phyloP scores from a whole-genome alignment of 1,140 invertebrate genomes.

The Drosophila varians region DNA sequence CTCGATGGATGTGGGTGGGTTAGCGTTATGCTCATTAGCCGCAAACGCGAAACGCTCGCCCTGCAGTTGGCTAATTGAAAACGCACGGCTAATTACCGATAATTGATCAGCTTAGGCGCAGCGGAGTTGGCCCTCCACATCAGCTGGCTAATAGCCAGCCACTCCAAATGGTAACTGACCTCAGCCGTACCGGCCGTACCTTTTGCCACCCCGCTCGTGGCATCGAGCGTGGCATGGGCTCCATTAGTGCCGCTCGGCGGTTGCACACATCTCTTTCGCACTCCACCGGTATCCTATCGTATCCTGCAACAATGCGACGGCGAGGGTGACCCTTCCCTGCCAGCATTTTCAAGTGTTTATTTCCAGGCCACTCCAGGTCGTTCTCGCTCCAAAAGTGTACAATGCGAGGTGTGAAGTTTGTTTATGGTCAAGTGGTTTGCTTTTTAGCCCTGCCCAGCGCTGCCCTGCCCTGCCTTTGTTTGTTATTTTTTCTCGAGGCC shows the following conservation, averaged over 20 bases:
- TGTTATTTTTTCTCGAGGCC: conserved; percentile 25
- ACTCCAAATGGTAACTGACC: conserved; percentile 18
- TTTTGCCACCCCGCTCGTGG: conserved; percentile 10
- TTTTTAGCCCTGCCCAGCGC: conserved; percentile 13
- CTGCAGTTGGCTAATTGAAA: conserved; percentile 65
- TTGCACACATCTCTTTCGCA: conserved; percentile 8
- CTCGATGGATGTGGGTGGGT: too few species aligned
- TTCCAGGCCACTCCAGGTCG: conserved; percentile 73
- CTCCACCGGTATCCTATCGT: conserved; percentile 9
- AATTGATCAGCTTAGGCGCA: conserved; percentile 62
- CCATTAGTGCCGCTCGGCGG: conserved; percentile 57
- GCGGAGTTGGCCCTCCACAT: conserved; percentile 11
- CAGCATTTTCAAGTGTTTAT: conserved; percentile 73
- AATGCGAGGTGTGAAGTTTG: conserved; percentile 78
- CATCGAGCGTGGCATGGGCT: conserved; percentile 14
- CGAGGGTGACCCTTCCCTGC: conserved; percentile 17
- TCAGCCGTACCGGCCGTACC: too few species aligned
- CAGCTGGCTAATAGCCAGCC: conserved; percentile 42
- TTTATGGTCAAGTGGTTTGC: conserved; percentile 76
- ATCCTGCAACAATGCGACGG: conserved; percentile 42
- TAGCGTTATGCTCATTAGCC: conserved; percentile 39
- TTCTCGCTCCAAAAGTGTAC: conserved; percentile 27
- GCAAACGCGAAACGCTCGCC: conserved; percentile 44
- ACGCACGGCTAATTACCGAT: conserved; percentile 55
- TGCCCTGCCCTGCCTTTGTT: conserved; percentile 9